phyloP scores from a whole-genome alignment of 2,888 invertebrate genomes.

The Deilephila porcellus region DNA sequence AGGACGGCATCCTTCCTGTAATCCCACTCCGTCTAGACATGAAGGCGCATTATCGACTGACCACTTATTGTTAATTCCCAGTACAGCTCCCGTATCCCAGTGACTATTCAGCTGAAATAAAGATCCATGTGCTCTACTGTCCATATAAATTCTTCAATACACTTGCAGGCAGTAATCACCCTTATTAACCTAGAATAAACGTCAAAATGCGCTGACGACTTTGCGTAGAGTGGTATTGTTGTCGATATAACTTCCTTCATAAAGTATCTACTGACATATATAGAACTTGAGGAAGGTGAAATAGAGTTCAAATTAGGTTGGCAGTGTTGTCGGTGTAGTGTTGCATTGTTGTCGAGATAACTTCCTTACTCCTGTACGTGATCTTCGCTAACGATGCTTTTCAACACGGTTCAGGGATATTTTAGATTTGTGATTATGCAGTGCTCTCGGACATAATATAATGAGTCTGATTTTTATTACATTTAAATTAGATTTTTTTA shows the following conservation, averaged over 20 bases:
- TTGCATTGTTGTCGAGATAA: constrained; percentile 45
- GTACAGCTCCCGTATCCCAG: not conserved
- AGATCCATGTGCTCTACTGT: constrained; percentile 7
- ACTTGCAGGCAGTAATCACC: not conserved
- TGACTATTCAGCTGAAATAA: constrained; percentile 8
- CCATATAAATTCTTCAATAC: not conserved
- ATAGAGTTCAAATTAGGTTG: constrained; percentile 40
- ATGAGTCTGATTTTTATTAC: not conserved
- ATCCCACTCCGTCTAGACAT: constrained; percentile 55
- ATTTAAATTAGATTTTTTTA: not conserved
- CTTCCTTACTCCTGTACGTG: constrained; percentile 61
- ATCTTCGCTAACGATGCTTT: constrained; percentile 60
- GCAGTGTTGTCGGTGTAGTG: constrained; percentile 33
- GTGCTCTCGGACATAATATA: not conserved
- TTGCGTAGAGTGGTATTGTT: not conserved
- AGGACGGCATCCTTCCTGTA: constrained; percentile 37
- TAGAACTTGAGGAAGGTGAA: not conserved
- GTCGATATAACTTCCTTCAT: not conserved
- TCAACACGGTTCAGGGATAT: constrained; percentile 38
- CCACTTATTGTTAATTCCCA: constrained; percentile 28
- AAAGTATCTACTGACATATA: not conserved
- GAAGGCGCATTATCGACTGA: constrained; percentile 38
- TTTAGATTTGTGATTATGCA: constrained; percentile 28
- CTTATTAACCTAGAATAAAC: not conserved
- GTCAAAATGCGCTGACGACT: not conserved